Evolutionary conservation across 2,888 invertebrate species (phyloP).

Genomic region (Eristalis pertinax): DNA sequence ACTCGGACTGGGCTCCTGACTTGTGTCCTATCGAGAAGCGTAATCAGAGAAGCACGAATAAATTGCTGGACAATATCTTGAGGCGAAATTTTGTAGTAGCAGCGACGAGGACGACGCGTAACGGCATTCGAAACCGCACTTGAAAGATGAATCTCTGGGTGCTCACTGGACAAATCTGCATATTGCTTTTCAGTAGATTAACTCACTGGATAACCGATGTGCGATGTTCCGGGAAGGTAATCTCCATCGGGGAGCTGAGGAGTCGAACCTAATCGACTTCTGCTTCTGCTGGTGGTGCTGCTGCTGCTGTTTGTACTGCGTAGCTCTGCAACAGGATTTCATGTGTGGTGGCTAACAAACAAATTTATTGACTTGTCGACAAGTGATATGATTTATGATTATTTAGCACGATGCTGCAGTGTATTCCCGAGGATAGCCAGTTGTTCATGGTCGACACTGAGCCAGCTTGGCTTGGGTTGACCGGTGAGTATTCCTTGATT

Average conservation of each 20-base stretch:
- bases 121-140: conserved; percentile 66
- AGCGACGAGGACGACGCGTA: conserved; percentile 44
- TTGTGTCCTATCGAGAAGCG: conserved; percentile 56
- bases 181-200: conserved; percentile 64
- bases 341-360: conserved; percentile 75
- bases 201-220: conserved; percentile 58
- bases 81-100: conserved; percentile 63
- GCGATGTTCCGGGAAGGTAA: conserved; percentile 63
- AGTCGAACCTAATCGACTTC: conserved; percentile 61
- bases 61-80: conserved; percentile 70
- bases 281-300: conserved; percentile 44
- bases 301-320: conserved; percentile 55
- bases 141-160: conserved; percentile 64
- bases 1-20: neutral
- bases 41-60: conserved; percentile 72
- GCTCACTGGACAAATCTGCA: conserved; percentile 69
- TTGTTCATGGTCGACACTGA: conserved; percentile 42
- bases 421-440: conserved; percentile 31
- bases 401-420: conserved; percentile 76
- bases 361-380: conserved; percentile 78
- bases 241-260: conserved; percentile 57
- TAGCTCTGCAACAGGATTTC: conserved; percentile 60
- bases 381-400: conserved; percentile 81
- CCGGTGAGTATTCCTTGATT: conserved; percentile 11
- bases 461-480: conserved; percentile 19